Percentiles rank a stretch among this genome's conserved stretches.
These are phyloP conservation scores for Serilophus lunatus DNA, from an alignment of 2,113 vertebrate species.

Conservation along the genomic window DNA sequence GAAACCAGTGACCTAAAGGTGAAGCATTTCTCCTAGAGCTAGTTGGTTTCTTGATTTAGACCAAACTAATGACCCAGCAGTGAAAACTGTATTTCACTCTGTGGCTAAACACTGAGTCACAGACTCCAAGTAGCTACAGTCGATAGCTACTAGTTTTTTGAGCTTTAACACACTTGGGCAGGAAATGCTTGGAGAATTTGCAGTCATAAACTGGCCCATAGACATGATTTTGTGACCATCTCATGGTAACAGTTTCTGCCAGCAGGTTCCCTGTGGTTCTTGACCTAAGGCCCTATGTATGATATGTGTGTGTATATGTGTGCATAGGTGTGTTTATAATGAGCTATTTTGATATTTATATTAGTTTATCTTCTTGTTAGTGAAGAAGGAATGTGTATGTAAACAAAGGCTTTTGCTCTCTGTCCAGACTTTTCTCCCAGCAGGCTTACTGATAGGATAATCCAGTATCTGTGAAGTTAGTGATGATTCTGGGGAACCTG, in stretches of 20 bases:
- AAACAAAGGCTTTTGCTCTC: background rate
- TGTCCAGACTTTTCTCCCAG: background rate
- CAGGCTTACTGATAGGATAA: background rate
- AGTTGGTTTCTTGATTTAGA: background rate
- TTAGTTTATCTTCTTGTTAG: background rate
- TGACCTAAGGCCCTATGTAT: background rate
- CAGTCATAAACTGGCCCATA: background rate
- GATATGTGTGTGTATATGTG: fast-evolving
- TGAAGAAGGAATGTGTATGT: background rate
- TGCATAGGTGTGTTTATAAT: background rate
- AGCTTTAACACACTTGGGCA: background rate
- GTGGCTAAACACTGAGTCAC: background rate
- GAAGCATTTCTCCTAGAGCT: background rate
- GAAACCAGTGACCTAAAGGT: background rate
- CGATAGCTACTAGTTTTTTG: background rate
- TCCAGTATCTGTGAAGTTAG: background rate
- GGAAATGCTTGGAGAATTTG: background rate
- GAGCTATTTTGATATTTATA: background rate
- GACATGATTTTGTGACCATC: background rate
- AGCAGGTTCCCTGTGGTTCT: background rate
- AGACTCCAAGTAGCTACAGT: background rate
- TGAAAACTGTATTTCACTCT: background rate
- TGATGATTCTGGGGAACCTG: background rate
- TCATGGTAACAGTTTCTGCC: background rate
- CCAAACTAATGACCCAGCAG: background rate